These are phyloP conservation scores for Crossaster papposus DNA, from an alignment of 53 echinoderm and acorn worm species.

Conservation along the genomic window DNA sequence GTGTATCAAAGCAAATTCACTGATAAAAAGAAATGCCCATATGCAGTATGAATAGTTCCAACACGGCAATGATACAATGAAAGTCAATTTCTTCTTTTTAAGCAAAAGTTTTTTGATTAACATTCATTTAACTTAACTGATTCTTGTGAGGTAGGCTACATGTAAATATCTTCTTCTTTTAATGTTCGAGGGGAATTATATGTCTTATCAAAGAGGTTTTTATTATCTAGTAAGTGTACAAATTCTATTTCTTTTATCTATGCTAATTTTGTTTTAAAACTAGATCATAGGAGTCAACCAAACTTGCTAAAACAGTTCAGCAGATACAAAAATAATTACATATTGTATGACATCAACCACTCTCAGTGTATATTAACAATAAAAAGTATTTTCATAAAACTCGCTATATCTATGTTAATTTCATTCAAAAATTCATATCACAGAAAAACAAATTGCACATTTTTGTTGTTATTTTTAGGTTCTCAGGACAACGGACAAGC, in stretches of 20 bases:
- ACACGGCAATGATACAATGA: background rate
- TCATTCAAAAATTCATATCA: conserved; percentile 26
- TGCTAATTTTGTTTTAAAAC: no score
- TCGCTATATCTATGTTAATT: conserved; percentile 24
- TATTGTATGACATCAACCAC: background rate
- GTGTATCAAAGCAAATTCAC: background rate
- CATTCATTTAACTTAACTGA: background rate
- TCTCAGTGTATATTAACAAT: conserved; percentile 24
- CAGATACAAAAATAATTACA: conserved; percentile 40
- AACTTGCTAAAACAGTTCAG: conserved; percentile 16
- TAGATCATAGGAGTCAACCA: background rate
- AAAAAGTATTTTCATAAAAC: conserved; percentile 13
- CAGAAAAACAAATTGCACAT: conserved; percentile 53
- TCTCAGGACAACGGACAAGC: background rate
- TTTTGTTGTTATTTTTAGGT: conserved; percentile 38
- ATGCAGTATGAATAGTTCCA: background rate
- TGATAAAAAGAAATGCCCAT: background rate
- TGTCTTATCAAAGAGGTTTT: background rate
- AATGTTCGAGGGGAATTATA: background rate
- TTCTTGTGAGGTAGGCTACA: conserved; percentile 6
- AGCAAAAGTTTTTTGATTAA: background rate
- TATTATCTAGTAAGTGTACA: background rate
- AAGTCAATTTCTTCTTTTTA: background rate
- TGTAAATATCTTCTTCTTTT: no score
- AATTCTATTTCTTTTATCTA: background rate